Base-by-base conservation (phyloP, 2,888 invertebrate species). In the Thysanoteuthis rhombus region DNA sequence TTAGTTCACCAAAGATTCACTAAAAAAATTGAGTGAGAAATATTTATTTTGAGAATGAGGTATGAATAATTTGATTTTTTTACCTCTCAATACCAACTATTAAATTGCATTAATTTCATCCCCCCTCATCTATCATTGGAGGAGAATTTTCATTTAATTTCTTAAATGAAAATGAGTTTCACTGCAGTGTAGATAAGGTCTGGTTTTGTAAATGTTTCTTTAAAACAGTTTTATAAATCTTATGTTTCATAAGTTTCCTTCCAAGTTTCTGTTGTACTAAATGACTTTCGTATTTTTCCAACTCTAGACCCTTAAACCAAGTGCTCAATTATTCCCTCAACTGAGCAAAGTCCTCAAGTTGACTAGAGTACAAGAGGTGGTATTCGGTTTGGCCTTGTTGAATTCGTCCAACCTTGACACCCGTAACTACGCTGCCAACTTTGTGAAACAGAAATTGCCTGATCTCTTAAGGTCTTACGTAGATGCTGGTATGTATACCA, bases 311-410 rank as follows among this genome's bases (percentile, higher is more conserved):
- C 97, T 98, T 96, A 98, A 98, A 97, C 98, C 98, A 95, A 98
- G 98, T 95, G 97, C 98, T 95, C 98, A 98, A 97, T 98, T 99
- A 97, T 98, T 99, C 97, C 98, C 98, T 96, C 98, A 98, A 97
- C 98, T 99, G 96, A 98, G 98, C 97, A 98, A 98, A 97, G 98
- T 98, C 96, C 98, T 99, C 96, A 98, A 98, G 97, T 98, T 99
- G 96, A 98, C 98, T 94, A 98, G 98, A 96, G 98, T 99, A 92
- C 98, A 99, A 97, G 99, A 99, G 98, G 98, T 99, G 96, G 98
- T 98, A 93, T 98, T 99, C 97, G 98, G 98, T 94, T 97, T 99
- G 96, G 98, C 98, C 94, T 97, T 99, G 95, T 98, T 98, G 95
- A 98, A 98, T 96, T 99, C 99, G 38, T 98, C 98, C 92, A 98